Base-by-base conservation (phyloP, 2,888 invertebrate genomes). In the Scaptomyza parva region DNA sequence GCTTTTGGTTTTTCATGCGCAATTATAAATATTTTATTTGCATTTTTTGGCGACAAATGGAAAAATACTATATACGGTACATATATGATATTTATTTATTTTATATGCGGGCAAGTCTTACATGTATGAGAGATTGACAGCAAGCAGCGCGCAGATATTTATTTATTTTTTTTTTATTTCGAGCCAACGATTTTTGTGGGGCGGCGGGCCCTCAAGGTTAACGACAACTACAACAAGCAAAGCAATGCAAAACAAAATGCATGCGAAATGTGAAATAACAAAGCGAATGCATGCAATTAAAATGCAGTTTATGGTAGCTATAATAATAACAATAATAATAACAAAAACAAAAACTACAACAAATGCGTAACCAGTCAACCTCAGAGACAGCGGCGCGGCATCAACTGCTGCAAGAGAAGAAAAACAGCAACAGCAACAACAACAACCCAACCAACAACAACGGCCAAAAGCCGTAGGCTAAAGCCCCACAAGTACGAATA, bases 221-320 rank as follows among this genome's bases (percentile, higher is more conserved):
- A 64, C 66, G 18, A 55, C 60, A 69, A 64, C 66, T 14, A 55
- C 60, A 69, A 51, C 18, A 20, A 53, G 44, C 67, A 41, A 54
- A 53, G 39, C 33, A 33, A 20, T 51, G 44, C 67, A 41, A 54
- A 53, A 33, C 33, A 33, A 48, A 48, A 48, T 33, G 33, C 33
- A 33, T 22, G 47, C 60, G 14, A 62, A 67, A 35, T 37, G 47
- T 37, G 47, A 67, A 79, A 64, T 58, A 74, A 68, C 66, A 84
- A 78, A 61, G 22, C 65, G 54, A 70, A 58, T 70, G 76, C 76
- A 68, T 74, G 76, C 73, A 88, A 85, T 88, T 84, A 88, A 86
- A 82, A 69, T 82, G 83, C 79, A 78, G 73, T 75, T 75, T 78
- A 72, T 63, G 67, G 71, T 51, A 45, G 63, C 57, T 20, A 57